These are phyloP conservation scores for Anthopleura xanthogrammica DNA, from an alignment of 92 coral and sea anemone species.

Conservation along the genomic window DNA sequence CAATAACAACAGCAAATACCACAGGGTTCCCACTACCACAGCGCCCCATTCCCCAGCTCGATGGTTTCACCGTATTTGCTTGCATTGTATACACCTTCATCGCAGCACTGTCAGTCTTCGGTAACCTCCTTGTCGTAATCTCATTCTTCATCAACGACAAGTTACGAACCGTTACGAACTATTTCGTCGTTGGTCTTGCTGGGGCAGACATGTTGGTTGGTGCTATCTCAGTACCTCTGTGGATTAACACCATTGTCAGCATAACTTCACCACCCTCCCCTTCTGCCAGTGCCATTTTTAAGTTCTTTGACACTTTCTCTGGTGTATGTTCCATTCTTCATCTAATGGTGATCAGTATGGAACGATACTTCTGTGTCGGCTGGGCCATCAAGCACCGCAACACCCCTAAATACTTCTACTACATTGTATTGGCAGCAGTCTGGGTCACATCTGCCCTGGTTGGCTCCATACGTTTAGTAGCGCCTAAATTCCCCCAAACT, in stretches of 20 bases:
- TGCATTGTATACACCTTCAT: slow-evolving; percentile 70
- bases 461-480: slow-evolving; percentile 43
- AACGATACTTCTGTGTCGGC: slow-evolving; percentile 81
- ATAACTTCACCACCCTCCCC: background rate
- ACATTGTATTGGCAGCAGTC: slow-evolving; percentile 65
- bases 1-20: slow-evolving; percentile 7
- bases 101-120: slow-evolving; percentile 69
- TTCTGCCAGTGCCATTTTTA: slow-evolving; percentile 26
- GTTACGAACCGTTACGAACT: slow-evolving; percentile 71
- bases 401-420: slow-evolving; percentile 66
- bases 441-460: slow-evolving; percentile 75
- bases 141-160: slow-evolving; percentile 77
- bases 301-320: slow-evolving; percentile 62
- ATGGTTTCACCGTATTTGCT: slow-evolving; percentile 44
- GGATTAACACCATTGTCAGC: slow-evolving; percentile 53
- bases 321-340: slow-evolving; percentile 79
- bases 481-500: slow-evolving; percentile 28
- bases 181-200: slow-evolving; percentile 77
- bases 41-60: slow-evolving; percentile 5
- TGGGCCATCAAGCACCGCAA: slow-evolving; percentile 88
- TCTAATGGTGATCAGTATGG: slow-evolving; percentile 77
- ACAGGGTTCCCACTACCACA: slow-evolving; percentile 11
- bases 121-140: slow-evolving; percentile 66
- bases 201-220: slow-evolving; percentile 81
- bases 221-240: slow-evolving; percentile 69